Conservation (phyloP, 2,888 invertebrate species). For the Rhingia rostrata region DNA sequence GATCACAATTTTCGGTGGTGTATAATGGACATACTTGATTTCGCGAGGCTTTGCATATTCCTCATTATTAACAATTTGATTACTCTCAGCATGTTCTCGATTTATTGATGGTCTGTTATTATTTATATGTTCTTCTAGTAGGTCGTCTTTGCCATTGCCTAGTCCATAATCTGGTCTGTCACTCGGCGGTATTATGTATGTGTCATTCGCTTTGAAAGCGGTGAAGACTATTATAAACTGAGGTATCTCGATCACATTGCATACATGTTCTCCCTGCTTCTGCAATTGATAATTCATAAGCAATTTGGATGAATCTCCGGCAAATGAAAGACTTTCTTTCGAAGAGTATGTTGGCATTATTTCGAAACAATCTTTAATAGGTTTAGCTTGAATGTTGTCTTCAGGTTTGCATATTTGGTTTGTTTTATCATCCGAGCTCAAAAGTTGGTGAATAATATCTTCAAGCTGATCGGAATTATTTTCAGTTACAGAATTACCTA, state of each 20-base stretch:
- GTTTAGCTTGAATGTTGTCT: too few relatives aligned
- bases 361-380: too few relatives aligned
- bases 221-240: constrained; percentile 1
- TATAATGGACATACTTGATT: constrained; percentile 27
- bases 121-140: too few relatives aligned
- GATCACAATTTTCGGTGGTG: neutral
- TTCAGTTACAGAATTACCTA: too few relatives aligned
- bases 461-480: too few relatives aligned
- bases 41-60: neutral
- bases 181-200: neutral
- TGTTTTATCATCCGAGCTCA: too few relatives aligned
- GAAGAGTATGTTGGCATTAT: too few relatives aligned
- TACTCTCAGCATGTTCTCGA: neutral
- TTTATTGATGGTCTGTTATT: neutral
- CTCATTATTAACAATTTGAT: neutral
- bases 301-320: neutral
- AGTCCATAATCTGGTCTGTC: too few relatives aligned
- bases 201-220: neutral
- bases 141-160: too few relatives aligned
- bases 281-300: constrained; percentile 39
- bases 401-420: too few relatives aligned
- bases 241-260: constrained; percentile 49
- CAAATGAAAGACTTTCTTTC: too few relatives aligned
- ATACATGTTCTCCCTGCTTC: constrained; percentile 24
- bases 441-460: too few relatives aligned